Evolutionary conservation across 2,888 invertebrate species (phyloP), one percentile per base, ranked within the genome.

Genomic region (Empis stercorea): DNA sequence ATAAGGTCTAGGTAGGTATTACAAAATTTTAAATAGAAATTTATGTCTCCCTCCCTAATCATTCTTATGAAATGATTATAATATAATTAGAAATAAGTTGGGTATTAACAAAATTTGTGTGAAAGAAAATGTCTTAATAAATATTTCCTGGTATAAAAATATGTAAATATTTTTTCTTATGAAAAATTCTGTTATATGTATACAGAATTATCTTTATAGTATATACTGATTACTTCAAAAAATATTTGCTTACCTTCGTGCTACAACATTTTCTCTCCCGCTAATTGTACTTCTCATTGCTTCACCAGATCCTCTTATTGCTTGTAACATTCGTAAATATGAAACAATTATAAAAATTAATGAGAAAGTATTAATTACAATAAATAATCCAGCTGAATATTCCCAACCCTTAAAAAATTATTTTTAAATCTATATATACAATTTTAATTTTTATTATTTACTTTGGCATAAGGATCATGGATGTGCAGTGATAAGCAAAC

Each of bases 401-500:
- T 76, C 72, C 78, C 78, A 77, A 27, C 75, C 76, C 74, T 74
- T 32, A 44, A 30, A 16, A 10, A 34, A 20, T 20, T 16, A 10
- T 17, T 30, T 39, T 38, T 34, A 5, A n/a, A 34, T 34, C 13
- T 32, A 32, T n/a, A 13, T 13, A 32, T 13, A 38, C 32, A 7
- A n/a, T 27, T 43, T 37, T 43, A 13, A 27, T 38, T 27, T 11
- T 34, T 30, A 39, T 23, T 45, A 53, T 57, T 58, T 54, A 73
- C 75, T 66, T 67, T 70, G n/a, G 73, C 74, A 55, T 71, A 78
- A 0, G 77, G 77, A 55, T 77, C 74, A 56, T 78, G 78, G 49
- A 78, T 76, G 54, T 77, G 76, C 36, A 78, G 61, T 0, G 76
- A 74, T 17, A 78, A 59, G 54, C 77, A 78, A 15, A 78, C 76